phyloP scores from a whole-genome alignment of 2,797 vertebrate species.

The Helarctos malayanus region DNA sequence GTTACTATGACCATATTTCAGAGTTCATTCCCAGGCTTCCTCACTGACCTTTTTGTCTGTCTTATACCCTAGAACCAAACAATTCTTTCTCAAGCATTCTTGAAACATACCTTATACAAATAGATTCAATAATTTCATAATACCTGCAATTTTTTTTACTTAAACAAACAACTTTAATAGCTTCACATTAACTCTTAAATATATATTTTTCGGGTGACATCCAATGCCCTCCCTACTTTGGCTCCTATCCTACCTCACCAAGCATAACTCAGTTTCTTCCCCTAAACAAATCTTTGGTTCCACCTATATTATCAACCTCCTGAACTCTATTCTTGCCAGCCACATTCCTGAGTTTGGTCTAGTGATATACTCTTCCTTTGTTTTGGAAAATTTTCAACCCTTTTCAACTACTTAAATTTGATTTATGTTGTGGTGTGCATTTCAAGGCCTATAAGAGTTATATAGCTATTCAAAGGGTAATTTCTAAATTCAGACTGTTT shows the following conservation, averaged over 20 bases:
- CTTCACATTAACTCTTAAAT: background rate
- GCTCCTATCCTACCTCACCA: background rate
- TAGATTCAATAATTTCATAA: background rate
- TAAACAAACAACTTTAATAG: background rate
- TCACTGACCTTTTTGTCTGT: background rate
- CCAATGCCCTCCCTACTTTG: background rate
- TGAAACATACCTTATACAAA: background rate
- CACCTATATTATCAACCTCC: background rate
- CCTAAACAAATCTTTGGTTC: background rate
- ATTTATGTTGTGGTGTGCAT: background rate
- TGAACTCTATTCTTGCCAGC: background rate
- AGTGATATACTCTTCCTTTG: background rate
- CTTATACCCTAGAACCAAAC: background rate
- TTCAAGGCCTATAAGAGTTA: background rate
- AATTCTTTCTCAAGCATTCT: background rate
- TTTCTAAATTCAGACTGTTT: background rate
- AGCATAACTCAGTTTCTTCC: constrained; percentile 13
- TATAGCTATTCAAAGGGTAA: background rate
- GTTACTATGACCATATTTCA: background rate
- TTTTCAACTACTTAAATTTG: constrained; percentile 4
- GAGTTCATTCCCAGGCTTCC: background rate
- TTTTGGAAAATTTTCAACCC: constrained; percentile 27
- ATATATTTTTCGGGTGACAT: background rate
- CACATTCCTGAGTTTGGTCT: constrained; percentile 8
- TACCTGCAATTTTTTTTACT: background rate